phyloP scores from a whole-genome alignment of 1,140 invertebrate species.

The Ectropis grisescens region DNA sequence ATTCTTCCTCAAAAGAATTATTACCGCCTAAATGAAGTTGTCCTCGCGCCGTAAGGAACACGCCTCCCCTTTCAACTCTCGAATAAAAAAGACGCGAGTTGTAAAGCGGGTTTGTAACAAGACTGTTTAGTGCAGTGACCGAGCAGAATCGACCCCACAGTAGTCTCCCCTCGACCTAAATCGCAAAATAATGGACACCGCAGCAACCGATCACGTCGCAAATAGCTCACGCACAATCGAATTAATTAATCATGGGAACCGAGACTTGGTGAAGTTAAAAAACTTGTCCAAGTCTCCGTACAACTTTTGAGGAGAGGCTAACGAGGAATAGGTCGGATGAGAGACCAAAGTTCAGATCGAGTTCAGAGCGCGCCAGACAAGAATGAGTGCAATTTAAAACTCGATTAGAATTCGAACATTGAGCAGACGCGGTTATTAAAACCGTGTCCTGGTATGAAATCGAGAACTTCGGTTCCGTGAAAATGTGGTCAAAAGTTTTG shows the following conservation, averaged over 20 bases:
- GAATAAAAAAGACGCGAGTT: conserved; percentile 26
- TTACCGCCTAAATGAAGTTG: conserved; percentile 31
- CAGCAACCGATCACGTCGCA: conserved; percentile 32
- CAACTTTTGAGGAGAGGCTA: conserved; percentile 66
- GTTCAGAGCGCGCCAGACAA: conserved; percentile 51
- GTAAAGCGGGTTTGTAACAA: conserved; percentile 38
- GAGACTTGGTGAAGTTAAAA: conserved; percentile 56
- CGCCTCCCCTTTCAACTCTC: conserved; percentile 25
- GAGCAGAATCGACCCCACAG: conserved; percentile 37
- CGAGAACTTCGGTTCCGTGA: conserved; percentile 13
- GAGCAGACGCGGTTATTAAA: conserved; percentile 47
- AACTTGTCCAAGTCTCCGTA: conserved; percentile 47
- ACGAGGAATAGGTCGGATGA: conserved; percentile 58
- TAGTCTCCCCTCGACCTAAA: conserved; percentile 32
- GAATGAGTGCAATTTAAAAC: conserved; percentile 67
- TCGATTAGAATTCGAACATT: conserved; percentile 65
- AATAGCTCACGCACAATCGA: conserved; percentile 57
- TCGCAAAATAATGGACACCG: conserved; percentile 49
- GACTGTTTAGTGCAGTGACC: conserved; percentile 46
- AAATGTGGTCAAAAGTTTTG: conserved; percentile 17
- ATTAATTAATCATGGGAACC: conserved; percentile 66
- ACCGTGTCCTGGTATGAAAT: conserved; percentile 18
- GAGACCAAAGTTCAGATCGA: conserved; percentile 53
- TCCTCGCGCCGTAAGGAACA: conserved; percentile 18
- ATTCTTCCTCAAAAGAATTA: neutral